phyloP scores from a whole-genome alignment of 2,888 invertebrate species.

The Spatulosminthurus flaviceps region DNA sequence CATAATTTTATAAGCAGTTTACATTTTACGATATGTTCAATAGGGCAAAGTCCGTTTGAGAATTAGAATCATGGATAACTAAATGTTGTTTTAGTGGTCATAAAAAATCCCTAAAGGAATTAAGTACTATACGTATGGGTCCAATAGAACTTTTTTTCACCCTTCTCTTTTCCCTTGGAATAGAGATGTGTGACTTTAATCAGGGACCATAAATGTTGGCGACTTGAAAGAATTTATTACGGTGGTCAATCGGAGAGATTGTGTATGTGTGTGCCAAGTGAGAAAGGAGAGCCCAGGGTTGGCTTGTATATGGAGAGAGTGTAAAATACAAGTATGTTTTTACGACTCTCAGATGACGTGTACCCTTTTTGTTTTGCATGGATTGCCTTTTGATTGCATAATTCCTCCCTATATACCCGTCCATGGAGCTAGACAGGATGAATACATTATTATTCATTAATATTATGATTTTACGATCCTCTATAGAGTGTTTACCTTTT shows the following conservation, averaged over 20 bases:
- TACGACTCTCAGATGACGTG: slow-evolving; percentile 33
- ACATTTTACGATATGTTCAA: slow-evolving; percentile 41
- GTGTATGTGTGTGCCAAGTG: not conserved
- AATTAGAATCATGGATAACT: slow-evolving; percentile 39
- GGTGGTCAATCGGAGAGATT: slow-evolving; percentile 38
- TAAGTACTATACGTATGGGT: slow-evolving; percentile 19
- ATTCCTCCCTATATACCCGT: slow-evolving; percentile 33
- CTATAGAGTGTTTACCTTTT: not conserved
- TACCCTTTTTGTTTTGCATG: slow-evolving; percentile 47
- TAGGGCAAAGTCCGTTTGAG: slow-evolving; percentile 26
- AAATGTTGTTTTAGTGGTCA: slow-evolving; percentile 45
- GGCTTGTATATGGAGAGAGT: not conserved
- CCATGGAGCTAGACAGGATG: slow-evolving; percentile 35
- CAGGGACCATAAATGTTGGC: slow-evolving; percentile 49
- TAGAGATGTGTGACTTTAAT: slow-evolving; percentile 53
- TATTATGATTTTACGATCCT: slow-evolving; percentile 40
- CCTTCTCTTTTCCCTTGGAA: slow-evolving; percentile 13
- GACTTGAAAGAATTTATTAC: slow-evolving; percentile 47
- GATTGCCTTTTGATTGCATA: slow-evolving; percentile 39
- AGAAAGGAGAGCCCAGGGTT: not conserved
- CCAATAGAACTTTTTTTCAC: slow-evolving; percentile 1
- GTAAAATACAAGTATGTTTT: slow-evolving; percentile 41
- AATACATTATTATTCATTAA: slow-evolving; percentile 46
- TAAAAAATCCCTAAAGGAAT: slow-evolving; percentile 35
- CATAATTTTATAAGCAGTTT: slow-evolving; percentile 33